phyloP scores from a whole-genome alignment of 2,888 invertebrate genomes.

The Phengaris arion region DNA sequence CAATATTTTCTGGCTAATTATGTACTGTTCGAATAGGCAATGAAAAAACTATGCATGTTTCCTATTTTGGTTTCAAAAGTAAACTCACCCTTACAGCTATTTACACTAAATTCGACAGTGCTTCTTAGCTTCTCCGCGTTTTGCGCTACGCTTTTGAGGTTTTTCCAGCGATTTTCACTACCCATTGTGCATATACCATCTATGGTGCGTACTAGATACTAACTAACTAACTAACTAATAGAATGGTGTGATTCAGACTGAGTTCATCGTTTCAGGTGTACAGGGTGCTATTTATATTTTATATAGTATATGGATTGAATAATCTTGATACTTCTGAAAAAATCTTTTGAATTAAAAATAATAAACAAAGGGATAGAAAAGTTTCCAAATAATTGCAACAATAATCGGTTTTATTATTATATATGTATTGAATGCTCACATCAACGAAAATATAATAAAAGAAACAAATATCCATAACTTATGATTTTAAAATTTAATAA shows the following conservation, averaged over 20 bases:
- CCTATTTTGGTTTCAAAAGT: too few species aligned
- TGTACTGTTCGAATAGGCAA: too few species aligned
- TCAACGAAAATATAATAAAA: neutral
- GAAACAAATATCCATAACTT: neutral
- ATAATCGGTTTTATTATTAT: too few species aligned
- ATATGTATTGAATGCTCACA: neutral
- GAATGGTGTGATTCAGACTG: constrained; percentile 41
- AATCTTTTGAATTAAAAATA: neutral
- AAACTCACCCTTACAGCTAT: constrained; percentile 36
- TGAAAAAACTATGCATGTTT: neutral
- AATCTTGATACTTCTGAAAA: constrained; percentile 46
- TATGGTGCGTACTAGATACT: constrained; percentile 27
- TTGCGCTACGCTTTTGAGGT: constrained; percentile 56
- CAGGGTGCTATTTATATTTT: constrained; percentile 38
- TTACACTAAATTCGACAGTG: constrained; percentile 1
- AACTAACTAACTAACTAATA: too few species aligned
- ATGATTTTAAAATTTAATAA: neutral
- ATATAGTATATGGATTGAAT: constrained; percentile 33
- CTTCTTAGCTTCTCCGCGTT: constrained; percentile 37
- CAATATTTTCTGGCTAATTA: too few species aligned
- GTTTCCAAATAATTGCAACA: too few species aligned
- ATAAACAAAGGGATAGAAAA: neutral
- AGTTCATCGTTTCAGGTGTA: constrained; percentile 28
- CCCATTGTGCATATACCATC: constrained; percentile 48
- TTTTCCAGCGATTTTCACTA: constrained; percentile 63